Evolutionary conservation across 1,140 invertebrate genomes (phyloP).

Genomic region (Antheraea pernyi): DNA sequence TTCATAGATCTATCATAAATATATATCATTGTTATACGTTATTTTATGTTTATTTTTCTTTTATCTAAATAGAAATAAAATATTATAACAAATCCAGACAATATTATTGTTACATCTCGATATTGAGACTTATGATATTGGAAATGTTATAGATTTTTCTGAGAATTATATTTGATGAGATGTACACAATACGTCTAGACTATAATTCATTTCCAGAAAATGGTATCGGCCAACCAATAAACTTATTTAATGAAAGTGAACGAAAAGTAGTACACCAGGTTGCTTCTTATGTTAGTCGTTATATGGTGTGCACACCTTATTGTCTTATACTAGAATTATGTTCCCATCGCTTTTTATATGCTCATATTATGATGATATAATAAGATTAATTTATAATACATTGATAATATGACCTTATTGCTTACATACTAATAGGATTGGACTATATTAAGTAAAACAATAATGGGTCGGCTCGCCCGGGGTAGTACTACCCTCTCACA

Average conservation of each 20-base stretch:
- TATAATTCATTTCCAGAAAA: not conserved
- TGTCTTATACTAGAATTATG: not conserved
- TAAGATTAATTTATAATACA: conserved; percentile 1
- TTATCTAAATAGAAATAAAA: not conserved
- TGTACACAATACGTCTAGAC: not conserved
- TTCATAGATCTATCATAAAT: too few relatives aligned
- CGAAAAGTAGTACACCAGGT: conserved; percentile 17
- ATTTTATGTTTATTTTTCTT: not conserved
- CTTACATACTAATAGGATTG: not conserved
- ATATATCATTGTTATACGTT: too few relatives aligned
- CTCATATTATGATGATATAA: conserved; percentile 2
- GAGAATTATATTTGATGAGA: not conserved
- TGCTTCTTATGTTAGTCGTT: conserved; percentile 20
- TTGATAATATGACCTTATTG: not conserved
- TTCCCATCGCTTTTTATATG: conserved; percentile 1
- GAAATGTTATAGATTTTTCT: not conserved
- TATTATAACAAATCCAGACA: not conserved
- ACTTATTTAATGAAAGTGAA: conserved; percentile 40
- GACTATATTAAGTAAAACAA: not conserved
- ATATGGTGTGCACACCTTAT: conserved; percentile 15
- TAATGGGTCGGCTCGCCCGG: too few relatives aligned
- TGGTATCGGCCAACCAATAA: conserved; percentile 23
- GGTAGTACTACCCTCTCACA: too few relatives aligned
- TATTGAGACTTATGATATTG: conserved; percentile 1
- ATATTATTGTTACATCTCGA: not conserved